Evolutionary conservation across 1,140 invertebrate genomes (phyloP), one percentile per base, ranked within the genome.

Genomic region (Eumaeus atala): DNA sequence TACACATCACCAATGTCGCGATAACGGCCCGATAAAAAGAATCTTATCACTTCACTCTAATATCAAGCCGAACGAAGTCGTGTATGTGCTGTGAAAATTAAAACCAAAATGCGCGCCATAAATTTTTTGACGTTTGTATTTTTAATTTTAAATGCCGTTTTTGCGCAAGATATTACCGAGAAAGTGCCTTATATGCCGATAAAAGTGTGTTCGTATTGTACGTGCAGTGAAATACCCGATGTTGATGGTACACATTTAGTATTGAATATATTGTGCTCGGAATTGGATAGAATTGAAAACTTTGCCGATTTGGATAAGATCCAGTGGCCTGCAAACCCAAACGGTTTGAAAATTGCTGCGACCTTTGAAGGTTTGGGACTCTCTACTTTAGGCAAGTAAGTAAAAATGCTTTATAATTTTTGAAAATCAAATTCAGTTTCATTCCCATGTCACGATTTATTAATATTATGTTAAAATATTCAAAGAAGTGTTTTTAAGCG

Each of bases 171-270:
- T 42, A 53, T 60, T 0, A 62, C 65, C 11, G 68, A 70, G 48
- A 61, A 65, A 66, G 62, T 72, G 58, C 58, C 58, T 47, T 74
- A 65, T 66, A 61, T 75, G 21, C 21, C 21, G 42, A 74, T 80
- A 65, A 80, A 75, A 63, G 53, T 86, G 56, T 79, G 78, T 72
- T 70, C 71, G 28, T 62, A 77, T 60, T 87, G 84, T 66, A 79
- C 77, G 64, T 84, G 81, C 62, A 84, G 84, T 82, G 84, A 87
- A 70, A 84, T 83, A 58, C 67, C 70, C 9, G 78, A 84, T 54
- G 61, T 77, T 6, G 77, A 84, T 48, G 73, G 71, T 17, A 77
- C 73, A 35, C 69, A 84, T 62, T 71, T 87, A 54, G 78, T 84
- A 58, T 66, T 84, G 48, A 84, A 87, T 67, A 79, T 87, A 62